Conservation (phyloP, 92 coral and sea anemone species). For the Bergia sp. region DNA sequence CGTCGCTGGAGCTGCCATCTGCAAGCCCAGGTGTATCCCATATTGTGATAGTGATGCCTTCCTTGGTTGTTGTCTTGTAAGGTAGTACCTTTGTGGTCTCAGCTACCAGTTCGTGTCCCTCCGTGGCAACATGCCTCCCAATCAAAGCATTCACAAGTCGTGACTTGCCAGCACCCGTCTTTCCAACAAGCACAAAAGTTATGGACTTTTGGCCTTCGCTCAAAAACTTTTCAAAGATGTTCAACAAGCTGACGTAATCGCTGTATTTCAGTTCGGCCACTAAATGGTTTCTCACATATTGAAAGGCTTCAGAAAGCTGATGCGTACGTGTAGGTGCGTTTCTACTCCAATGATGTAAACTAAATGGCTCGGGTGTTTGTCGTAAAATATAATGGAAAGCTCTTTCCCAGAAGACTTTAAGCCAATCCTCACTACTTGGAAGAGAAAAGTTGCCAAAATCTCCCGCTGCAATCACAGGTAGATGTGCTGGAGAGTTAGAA, state of each 20-base stretch:
- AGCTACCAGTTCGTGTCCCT: not conserved
- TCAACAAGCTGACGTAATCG: not conserved
- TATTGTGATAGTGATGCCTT: not conserved
- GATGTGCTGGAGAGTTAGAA: not conserved
- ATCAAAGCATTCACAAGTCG: not conserved
- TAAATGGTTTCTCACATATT: not conserved
- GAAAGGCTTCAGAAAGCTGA: slow-evolving; percentile 1
- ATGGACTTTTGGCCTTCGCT: not conserved
- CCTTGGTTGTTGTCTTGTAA: not conserved
- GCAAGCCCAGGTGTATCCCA: slow-evolving; percentile 10
- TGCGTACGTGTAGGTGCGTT: not conserved
- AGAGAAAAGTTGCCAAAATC: not conserved
- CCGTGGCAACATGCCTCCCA: not conserved
- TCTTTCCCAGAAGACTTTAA: not conserved
- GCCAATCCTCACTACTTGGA: slow-evolving; percentile 9
- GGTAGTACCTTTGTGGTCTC: not conserved
- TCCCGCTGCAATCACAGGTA: not conserved
- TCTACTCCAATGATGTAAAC: no score
- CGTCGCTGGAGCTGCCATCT: not conserved
- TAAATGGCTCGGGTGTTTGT: not conserved
- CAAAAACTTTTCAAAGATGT: not conserved
- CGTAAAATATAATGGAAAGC: not conserved
- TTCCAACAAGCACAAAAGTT: not conserved
- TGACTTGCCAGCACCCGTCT: no score
- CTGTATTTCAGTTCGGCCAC: not conserved